These are phyloP conservation scores for Paramuricea clavata DNA, from an alignment of 92 coral and sea anemone genomes.

Conservation along the genomic window DNA sequence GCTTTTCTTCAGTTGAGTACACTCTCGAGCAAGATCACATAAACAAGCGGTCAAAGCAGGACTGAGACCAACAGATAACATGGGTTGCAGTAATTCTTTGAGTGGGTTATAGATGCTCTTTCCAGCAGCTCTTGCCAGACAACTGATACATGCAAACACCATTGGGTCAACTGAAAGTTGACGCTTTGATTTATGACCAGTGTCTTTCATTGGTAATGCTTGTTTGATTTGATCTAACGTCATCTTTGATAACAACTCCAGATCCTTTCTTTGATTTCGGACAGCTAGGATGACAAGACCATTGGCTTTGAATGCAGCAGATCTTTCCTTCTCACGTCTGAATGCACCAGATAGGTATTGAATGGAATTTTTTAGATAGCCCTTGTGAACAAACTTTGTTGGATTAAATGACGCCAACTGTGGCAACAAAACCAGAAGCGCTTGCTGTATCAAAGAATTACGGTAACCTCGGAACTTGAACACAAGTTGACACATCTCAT, in stretches of 20 bases:
- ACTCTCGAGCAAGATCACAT: conserved; percentile 92
- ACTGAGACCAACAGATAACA: conserved; percentile 96
- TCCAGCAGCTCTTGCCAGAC: conserved; percentile 97
- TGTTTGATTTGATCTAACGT: conserved; percentile 90
- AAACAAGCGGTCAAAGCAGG: conserved; percentile 99
- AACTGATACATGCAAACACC: conserved; percentile 99
- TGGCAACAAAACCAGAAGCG: conserved; percentile 84
- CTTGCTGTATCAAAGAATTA: conserved; percentile 92
- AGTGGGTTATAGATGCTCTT: conserved; percentile 94
- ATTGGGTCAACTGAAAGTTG: conserved; percentile 95
- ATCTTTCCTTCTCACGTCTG: conserved; percentile 91
- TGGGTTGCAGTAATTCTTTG: conserved; percentile 90
- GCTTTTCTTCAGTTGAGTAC: conserved; percentile 92
- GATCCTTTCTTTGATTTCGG: conserved; percentile 72
- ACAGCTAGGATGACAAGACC: conserved; percentile 97
- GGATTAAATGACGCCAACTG: conserved; percentile 96
- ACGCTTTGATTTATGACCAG: conserved; percentile 85
- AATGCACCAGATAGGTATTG: conserved; percentile 85
- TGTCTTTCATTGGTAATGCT: conserved; percentile 91
- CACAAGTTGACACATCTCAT: conserved; percentile 91
- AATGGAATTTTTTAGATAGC: conserved; percentile 89
- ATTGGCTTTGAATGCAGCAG: conserved; percentile 96
- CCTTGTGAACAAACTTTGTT: conserved; percentile 88
- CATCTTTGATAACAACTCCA: conserved; percentile 79
- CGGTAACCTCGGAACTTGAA: conserved; percentile 77